A percentile compares a stretch with the other conserved stretches of the same genome.
Conservation (phyloP, 2,888 invertebrate species). For the Selenia dentaria region DNA sequence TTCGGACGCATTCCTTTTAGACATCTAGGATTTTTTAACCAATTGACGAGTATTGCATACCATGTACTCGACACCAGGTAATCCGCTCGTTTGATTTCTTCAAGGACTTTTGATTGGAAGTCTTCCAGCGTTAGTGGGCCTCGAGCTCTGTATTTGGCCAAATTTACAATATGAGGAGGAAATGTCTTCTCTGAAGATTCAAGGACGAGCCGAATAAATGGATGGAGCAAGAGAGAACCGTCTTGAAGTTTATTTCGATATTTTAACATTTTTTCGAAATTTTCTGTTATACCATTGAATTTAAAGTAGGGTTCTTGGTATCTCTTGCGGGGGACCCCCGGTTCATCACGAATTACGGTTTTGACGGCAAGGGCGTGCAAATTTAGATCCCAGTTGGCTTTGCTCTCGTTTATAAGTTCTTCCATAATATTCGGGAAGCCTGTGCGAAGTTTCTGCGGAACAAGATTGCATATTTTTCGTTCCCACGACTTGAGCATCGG, state of each 20-base stretch:
- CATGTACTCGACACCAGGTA: slow-evolving; percentile 72
- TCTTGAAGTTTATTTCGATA: slow-evolving; percentile 82
- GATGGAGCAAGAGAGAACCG: slow-evolving; percentile 85
- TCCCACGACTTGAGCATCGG: slow-evolving; percentile 86
- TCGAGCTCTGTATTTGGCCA: slow-evolving; percentile 69
- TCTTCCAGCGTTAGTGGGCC: slow-evolving; percentile 67
- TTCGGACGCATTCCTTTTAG: slow-evolving; percentile 66
- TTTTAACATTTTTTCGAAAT: slow-evolving; percentile 83
- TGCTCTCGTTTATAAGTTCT: slow-evolving; percentile 81
- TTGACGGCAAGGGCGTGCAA: slow-evolving; percentile 87
- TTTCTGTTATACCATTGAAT: slow-evolving; percentile 85
- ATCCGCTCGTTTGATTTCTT: slow-evolving; percentile 71
- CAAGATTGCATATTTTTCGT: slow-evolving; percentile 83
- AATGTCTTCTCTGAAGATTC: slow-evolving; percentile 78
- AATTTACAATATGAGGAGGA: slow-evolving; percentile 82
- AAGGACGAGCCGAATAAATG: slow-evolving; percentile 86
- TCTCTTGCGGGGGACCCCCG: slow-evolving; percentile 77
- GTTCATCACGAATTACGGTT: slow-evolving; percentile 85
- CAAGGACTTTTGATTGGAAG: slow-evolving; percentile 59
- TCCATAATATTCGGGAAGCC: slow-evolving; percentile 82
- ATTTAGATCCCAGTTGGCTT: slow-evolving; percentile 84
- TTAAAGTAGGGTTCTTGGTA: slow-evolving; percentile 82
- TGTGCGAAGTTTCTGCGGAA: slow-evolving; percentile 81
- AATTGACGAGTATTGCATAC: slow-evolving; percentile 69
- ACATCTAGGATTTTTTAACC: slow-evolving; percentile 79